Evolutionary conservation across 2,113 vertebrate species (phyloP).

Genomic region (Arvicanthis niloticus): DNA sequence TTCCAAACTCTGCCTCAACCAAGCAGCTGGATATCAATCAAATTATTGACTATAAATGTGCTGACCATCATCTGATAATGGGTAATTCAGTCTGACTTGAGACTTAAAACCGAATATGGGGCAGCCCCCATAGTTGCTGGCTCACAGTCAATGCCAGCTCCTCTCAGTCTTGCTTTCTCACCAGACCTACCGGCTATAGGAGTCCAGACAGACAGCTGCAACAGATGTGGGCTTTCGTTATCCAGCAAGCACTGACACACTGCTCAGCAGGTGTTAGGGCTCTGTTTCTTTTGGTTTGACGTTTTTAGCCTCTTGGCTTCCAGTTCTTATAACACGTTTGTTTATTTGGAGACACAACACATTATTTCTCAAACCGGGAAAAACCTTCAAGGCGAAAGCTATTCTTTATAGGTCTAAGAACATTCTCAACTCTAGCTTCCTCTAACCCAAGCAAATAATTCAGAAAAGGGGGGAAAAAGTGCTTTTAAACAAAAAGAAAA

Average conservation of each 20-base stretch:
- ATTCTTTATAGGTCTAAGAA: conserved; percentile 71
- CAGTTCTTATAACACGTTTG: conserved; percentile 55
- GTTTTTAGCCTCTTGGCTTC: conserved; percentile 56
- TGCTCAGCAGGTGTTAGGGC: conserved; percentile 39
- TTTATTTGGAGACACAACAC: conserved; percentile 51
- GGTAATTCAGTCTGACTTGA: background rate
- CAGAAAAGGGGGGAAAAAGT: conserved; percentile 10
- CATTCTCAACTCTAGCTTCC: conserved; percentile 55
- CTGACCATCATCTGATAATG: background rate
- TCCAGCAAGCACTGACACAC: background rate
- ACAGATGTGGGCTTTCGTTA: conserved; percentile 23
- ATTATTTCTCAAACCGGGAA: conserved; percentile 75
- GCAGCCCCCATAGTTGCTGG: background rate
- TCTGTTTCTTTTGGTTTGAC: background rate
- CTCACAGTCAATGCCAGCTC: background rate
- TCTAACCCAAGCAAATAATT: conserved; percentile 56
- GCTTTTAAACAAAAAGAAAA: conserved; percentile 43
- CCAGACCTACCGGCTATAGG: background rate
- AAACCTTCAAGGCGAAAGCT: conserved; percentile 56
- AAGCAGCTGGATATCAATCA: background rate
- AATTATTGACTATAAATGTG: conserved; percentile 4
- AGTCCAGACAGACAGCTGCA: background rate
- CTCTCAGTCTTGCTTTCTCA: background rate
- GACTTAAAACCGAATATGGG: background rate
- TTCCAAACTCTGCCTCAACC: background rate